Conservation (phyloP, 2,888 invertebrate genomes). For the Dasypolia templi region DNA sequence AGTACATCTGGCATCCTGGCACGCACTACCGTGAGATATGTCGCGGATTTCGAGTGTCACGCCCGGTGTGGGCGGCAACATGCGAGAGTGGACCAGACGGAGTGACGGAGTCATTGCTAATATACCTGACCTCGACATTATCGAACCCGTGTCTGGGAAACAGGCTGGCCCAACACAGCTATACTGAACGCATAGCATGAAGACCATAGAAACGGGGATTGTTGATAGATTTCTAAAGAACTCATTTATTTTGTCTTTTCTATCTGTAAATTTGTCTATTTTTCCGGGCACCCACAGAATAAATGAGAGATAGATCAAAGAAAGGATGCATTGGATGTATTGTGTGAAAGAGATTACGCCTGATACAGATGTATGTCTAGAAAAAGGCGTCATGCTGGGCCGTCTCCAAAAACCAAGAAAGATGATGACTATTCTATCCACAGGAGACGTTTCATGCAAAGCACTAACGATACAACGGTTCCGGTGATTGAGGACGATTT, state of each 20-base stretch:
- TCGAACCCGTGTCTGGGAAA: conserved; percentile 11
- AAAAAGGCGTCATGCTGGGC: no score
- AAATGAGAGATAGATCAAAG: background rate
- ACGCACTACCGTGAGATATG: conserved; percentile 51
- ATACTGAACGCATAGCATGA: background rate
- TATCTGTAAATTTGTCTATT: no score
- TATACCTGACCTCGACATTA: conserved; percentile 31
- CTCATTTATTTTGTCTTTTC: no score
- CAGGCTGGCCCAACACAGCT: background rate
- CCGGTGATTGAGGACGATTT: no score
- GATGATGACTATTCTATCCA: background rate
- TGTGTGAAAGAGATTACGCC: background rate
- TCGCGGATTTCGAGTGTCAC: conserved; percentile 39
- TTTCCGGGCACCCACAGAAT: background rate
- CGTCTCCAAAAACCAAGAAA: background rate
- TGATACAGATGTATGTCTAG: background rate
- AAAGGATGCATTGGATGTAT: background rate
- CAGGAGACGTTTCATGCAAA: background rate
- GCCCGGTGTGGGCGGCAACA: conserved; percentile 41
- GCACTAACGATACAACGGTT: background rate
- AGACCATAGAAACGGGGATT: no score
- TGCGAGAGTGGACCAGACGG: conserved; percentile 28
- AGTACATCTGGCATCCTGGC: conserved; percentile 46
- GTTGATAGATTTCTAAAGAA: no score
- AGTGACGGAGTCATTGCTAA: conserved; percentile 37